Conservation (phyloP, 2,797 vertebrate genomes). For the Sciurus vulgaris region DNA sequence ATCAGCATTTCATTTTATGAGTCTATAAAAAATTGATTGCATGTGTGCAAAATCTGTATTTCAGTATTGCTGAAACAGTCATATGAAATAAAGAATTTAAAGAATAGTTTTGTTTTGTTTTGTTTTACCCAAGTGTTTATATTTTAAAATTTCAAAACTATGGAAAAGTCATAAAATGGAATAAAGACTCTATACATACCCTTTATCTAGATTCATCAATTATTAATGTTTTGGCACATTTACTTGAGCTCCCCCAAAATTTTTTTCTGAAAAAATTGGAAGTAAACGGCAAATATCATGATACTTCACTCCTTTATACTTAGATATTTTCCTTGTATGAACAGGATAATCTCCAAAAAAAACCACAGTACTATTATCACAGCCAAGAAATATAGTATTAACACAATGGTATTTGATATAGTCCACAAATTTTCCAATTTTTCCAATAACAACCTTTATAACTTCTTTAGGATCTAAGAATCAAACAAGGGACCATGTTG, state of each 20-base stretch:
- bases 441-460: not conserved
- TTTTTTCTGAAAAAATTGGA: not conserved
- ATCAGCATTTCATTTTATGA: not conserved
- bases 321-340: not conserved
- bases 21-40: not conserved
- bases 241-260: not conserved
- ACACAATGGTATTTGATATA: not conserved
- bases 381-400: not conserved
- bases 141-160: conserved; percentile 16
- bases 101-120: conserved; percentile 41
- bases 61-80: not conserved
- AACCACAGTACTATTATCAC: not conserved
- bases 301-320: not conserved
- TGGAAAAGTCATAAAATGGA: not conserved
- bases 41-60: not conserved
- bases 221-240: not conserved
- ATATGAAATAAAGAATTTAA: conserved; percentile 73
- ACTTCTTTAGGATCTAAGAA: not conserved
- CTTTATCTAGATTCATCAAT: not conserved
- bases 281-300: not conserved
- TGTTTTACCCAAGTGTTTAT: conserved; percentile 7
- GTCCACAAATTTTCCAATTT: not conserved
- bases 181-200: not conserved
- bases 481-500: not conserved
- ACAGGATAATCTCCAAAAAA: not conserved